Evolutionary conservation across 2,797 vertebrate genomes (phyloP).

Genomic region (Echeneis naucrates): DNA sequence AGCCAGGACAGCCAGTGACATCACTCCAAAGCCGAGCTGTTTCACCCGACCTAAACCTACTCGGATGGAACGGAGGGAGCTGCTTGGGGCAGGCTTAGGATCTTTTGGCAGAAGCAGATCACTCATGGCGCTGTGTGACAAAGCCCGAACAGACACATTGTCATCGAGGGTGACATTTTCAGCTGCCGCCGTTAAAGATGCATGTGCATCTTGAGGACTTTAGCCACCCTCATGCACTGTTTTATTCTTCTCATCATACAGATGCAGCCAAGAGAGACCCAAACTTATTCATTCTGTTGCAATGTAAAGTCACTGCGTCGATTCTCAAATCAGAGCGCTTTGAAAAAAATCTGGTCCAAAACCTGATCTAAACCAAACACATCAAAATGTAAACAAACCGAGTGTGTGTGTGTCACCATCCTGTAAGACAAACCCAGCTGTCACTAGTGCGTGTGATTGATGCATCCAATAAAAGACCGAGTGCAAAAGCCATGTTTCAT

Average conservation of each 20-base stretch:
- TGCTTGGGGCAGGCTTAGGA: constrained; percentile 25
- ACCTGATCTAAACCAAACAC: constrained; percentile 13
- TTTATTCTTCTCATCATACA: neutral
- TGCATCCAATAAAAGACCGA: constrained; percentile 69
- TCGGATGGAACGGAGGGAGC: constrained; percentile 34
- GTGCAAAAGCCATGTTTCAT: constrained; percentile 60
- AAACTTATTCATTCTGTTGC: neutral
- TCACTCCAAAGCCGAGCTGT: constrained; percentile 28
- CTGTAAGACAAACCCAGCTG: constrained; percentile 46
- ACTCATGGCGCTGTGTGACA: constrained; percentile 18
- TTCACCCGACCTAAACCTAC: constrained; percentile 58
- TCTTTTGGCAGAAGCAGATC: constrained; percentile 47
- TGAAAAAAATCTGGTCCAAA: constrained; percentile 2
- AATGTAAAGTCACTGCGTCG: neutral
- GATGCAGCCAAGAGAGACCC: neutral
- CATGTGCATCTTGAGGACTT: neutral
- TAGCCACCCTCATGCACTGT: neutral
- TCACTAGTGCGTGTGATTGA: constrained; percentile 61
- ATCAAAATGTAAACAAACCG: constrained; percentile 35
- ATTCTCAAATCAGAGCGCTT: neutral
- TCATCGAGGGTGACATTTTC: constrained; percentile 10
- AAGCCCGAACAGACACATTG: constrained; percentile 26
- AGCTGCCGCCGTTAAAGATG: constrained; percentile 29
- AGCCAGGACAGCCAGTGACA: constrained; percentile 73
- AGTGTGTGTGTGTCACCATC: constrained; percentile 22